Conservation (phyloP, 2,113 vertebrate genomes). For the Cichladusa arquata region DNA sequence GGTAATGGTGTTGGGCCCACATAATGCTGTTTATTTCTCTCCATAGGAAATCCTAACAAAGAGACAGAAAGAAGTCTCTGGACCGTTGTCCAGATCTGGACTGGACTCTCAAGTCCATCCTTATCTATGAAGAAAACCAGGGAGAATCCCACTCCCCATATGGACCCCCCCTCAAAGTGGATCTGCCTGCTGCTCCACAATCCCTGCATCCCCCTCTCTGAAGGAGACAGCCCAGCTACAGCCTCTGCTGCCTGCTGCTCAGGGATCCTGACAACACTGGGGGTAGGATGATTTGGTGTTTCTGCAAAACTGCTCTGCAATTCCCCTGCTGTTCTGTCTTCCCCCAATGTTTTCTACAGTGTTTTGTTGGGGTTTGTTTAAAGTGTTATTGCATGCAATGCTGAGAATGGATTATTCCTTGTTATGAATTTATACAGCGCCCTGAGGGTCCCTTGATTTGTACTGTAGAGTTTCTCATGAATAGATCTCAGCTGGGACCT, state of each 20-base stretch:
- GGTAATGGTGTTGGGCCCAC: fast-evolving
- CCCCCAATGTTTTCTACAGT: background rate
- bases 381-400: background rate
- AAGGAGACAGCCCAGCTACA: background rate
- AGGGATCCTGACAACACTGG: background rate
- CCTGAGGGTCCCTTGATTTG: conserved; percentile 47
- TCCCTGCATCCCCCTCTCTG: background rate
- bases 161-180: background rate
- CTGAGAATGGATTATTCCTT: conserved; percentile 38
- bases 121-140: background rate
- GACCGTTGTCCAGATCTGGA: background rate
- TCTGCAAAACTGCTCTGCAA: background rate
- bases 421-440: conserved; percentile 22
- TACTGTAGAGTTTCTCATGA: conserved; percentile 21
- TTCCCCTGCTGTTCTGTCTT: background rate
- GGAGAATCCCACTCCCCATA: background rate
- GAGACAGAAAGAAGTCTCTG: background rate
- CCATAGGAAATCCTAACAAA: background rate
- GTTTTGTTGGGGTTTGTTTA: background rate
- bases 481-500: conserved; percentile 2
- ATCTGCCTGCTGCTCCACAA: background rate
- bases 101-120: background rate
- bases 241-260: background rate
- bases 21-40: background rate
- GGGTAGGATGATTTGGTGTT: background rate